Percentiles rank a stretch among this genome's conserved stretches.
Conservation (phyloP, 2,113 vertebrate genomes). For the Pteronura brasiliensis region DNA sequence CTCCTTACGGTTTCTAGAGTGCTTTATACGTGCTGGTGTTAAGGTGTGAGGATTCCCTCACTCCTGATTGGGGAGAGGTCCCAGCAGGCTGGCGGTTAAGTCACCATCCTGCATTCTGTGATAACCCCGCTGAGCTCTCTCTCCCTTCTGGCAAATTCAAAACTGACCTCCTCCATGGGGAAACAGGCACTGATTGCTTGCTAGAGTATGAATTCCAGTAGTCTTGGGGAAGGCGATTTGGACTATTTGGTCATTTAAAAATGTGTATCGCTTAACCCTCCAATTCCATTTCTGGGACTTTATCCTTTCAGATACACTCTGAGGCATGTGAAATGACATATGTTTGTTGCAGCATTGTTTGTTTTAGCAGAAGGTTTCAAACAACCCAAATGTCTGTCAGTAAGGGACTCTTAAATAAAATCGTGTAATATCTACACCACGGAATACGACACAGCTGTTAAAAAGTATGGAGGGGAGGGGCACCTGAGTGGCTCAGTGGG, state of each 20-base stretch:
- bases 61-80: neutral
- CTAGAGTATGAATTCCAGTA: neutral
- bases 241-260: neutral
- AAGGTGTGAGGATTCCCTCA: neutral
- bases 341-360: neutral
- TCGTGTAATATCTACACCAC: neutral
- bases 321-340: neutral
- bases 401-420: neutral
- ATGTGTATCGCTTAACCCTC: neutral
- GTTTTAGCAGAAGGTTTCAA: conserved; percentile 38
- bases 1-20: neutral
- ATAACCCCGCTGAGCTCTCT: neutral
- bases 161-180: neutral
- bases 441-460: neutral
- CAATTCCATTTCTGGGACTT: neutral
- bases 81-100: neutral
- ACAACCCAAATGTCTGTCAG: neutral
- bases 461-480: neutral
- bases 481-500: no score
- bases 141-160: neutral
- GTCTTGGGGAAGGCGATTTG: neutral
- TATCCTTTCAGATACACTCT: neutral
- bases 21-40: neutral
- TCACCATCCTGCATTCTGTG: neutral
- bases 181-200: neutral